Percentiles rank a stretch among this genome's conserved stretches.
Evolutionary conservation across 2,888 invertebrate genomes (phyloP).

Genomic region (Parnassius orleans): DNA sequence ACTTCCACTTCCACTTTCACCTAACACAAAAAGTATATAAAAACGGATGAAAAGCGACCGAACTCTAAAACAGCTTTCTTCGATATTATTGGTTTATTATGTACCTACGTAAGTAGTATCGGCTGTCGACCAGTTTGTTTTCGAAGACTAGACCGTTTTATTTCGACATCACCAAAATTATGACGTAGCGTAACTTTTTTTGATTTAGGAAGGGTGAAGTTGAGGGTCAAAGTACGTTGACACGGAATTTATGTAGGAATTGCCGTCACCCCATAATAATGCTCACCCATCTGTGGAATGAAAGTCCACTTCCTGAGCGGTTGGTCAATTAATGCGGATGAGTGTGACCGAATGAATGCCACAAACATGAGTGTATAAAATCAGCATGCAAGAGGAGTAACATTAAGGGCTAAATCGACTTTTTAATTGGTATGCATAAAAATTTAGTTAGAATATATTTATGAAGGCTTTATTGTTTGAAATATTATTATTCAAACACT

Average conservation of each 20-base stretch:
- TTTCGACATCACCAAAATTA: conserved; percentile 34
- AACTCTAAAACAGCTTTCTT: no score
- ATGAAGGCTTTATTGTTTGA: no score
- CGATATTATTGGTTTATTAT: no score
- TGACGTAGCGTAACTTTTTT: conserved; percentile 19
- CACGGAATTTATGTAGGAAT: conserved; percentile 37
- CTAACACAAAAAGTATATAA: no score
- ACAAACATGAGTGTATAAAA: conserved; percentile 23
- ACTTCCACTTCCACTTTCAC: no score
- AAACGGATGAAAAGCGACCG: neutral
- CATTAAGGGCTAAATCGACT: neutral
- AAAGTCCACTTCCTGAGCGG: conserved; percentile 68
- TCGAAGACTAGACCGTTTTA: conserved; percentile 58
- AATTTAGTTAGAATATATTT: no score
- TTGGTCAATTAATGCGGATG: conserved; percentile 67
- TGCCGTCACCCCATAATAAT: conserved; percentile 50
- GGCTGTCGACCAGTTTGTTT: conserved; percentile 52
- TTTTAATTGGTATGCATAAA: no score
- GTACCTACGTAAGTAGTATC: neutral
- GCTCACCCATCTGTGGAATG: conserved; percentile 63
- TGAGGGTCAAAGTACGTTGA: conserved; percentile 30
- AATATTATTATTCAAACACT: no score
- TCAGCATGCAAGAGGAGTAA: conserved; percentile 24
- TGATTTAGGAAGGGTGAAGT: conserved; percentile 26
- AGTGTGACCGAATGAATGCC: conserved; percentile 34